Evolutionary conservation across 2,888 invertebrate genomes (phyloP), one percentile per base, ranked within the genome.

Genomic region (Standfussiana lucernea): DNA sequence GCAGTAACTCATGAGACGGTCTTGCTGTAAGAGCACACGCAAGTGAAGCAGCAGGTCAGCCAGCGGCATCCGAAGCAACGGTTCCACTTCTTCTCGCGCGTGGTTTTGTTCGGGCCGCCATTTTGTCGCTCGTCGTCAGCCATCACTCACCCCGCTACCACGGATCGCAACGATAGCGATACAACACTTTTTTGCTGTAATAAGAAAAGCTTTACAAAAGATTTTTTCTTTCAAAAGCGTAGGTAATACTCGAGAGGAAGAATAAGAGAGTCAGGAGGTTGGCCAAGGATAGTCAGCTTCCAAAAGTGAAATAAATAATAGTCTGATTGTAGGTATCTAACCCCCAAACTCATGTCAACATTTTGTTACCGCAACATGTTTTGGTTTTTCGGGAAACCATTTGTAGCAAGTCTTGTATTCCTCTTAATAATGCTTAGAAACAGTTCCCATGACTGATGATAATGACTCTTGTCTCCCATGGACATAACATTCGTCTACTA

Each of bases 61-160:
- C 92, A 93, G 75, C 89, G 80, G 66, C 91, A 93, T 59, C 89
- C 90, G 65, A 81, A 72, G 84, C 94, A 92, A 65, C 90, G 92
- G 40, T 80, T 80, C 68, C 92, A 93, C 61, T n/a, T 72, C 18
- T 89, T 95, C 88, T 94, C 93, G 90, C 95, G 94, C 91, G 93
- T 90, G 86, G 75, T 67, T 0, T 83, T 73, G 75, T 72, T 77
- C 65, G 68, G 79, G 0, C 73, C 64, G 32, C 65, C 80, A 77
- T 95, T 90, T 95, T 94, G 92, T 88, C 90, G 90, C 53, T 42
- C 15, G 21, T 45, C 35, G 15, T 11, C 72, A 79, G 50, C 85
- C 92, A 94, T 94, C 71, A 15, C 76, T 42, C 73, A 53, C 28
- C 77, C 82, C 84, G n/a, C 72, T 86, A 83, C 88, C 82, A 88